Percentiles rank a stretch among this genome's conserved stretches.
These are phyloP conservation scores for Micrastur ruficollis DNA, from an alignment of 2,797 vertebrate genomes.

Conservation along the genomic window DNA sequence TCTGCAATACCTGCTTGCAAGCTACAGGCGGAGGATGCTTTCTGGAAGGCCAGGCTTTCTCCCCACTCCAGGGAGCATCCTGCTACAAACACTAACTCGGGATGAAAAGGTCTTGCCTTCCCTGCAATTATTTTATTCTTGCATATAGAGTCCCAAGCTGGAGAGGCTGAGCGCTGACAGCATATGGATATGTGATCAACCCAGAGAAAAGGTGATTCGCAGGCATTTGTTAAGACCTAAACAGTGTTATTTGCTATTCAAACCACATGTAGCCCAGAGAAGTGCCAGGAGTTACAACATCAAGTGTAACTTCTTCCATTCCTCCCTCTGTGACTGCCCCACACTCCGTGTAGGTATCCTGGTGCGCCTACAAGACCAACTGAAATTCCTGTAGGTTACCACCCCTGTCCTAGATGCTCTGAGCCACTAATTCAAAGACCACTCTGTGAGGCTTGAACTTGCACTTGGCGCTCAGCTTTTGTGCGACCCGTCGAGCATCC, in stretches of 20 bases:
- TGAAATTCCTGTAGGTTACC: not conserved
- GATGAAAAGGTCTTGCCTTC: not conserved
- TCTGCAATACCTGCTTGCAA: rapidly evolving
- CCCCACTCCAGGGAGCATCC: not conserved
- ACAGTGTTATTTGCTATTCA: not conserved
- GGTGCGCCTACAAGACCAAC: rapidly evolving
- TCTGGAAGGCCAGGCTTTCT: not conserved
- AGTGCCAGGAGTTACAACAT: not conserved
- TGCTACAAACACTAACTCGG: rapidly evolving
- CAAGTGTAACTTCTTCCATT: rapidly evolving
- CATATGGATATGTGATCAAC: rapidly evolving
- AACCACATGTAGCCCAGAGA: not conserved
- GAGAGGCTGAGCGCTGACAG: not conserved
- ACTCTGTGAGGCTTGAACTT: not conserved
- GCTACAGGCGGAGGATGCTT: not conserved
- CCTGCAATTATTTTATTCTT: not conserved
- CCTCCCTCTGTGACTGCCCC: not conserved
- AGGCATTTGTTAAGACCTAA: not conserved
- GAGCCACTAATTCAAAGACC: not conserved
- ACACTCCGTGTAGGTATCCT: rapidly evolving
- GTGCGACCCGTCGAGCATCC: not conserved
- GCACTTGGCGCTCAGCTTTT: rapidly evolving
- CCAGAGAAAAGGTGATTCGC: not conserved
- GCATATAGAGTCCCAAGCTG: not conserved
- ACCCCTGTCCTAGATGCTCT: not conserved